Evolutionary conservation across 2,888 invertebrate genomes (phyloP), one percentile per base, ranked within the genome.

Genomic region (Lepidocyrtinus sp.): DNA sequence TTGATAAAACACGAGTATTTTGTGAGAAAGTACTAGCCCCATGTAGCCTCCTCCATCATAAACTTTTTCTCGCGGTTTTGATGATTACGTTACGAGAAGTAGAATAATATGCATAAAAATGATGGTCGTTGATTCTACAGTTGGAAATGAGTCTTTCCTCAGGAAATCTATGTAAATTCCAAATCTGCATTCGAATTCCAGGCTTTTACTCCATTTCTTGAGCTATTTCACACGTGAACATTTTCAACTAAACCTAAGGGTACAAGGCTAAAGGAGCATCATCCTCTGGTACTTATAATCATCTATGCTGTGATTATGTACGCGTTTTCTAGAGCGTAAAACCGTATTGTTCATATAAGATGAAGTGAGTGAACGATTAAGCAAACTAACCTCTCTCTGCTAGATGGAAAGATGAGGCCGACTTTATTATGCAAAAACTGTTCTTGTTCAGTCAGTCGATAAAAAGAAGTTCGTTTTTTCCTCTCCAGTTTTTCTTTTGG

Each of bases 341-440:
- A 55, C 3, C 17, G 55, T 15, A 17, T 21, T 70, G 59, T 55
- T 68, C 5, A 3, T 64, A 24, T 62, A 7, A 22, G 67, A 46
- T 45, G 3, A 24, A 75, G 75, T 27, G 75, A 75, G 50, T 62
- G 55, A 78, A 78, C 78, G 78, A 78, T 78, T 78, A 78, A 78
- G 61, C 73, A 78, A 77, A 77, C 73, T 69, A 78, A 73, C 68
- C 68, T 73, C 9, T 25, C 15, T 26, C 59, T 46, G 9, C 64
- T 68, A 36, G 36, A 63, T 36, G 59, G 9, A 59, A n/a, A n/a
- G 74, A 27, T n/a, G 27, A 74, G 67, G 24, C 74, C 67, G 70
- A 64, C 72, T 78, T 78, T 67, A 73, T 78, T 78, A 78, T 78
- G 78, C 72, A 78, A 78, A 78, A 68, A 68, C n/a, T 21, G 63